A percentile compares a stretch with the other conserved stretches of the same genome.
Conservation (phyloP, 2,888 invertebrate genomes). For the Protodeltote pygarga region DNA sequence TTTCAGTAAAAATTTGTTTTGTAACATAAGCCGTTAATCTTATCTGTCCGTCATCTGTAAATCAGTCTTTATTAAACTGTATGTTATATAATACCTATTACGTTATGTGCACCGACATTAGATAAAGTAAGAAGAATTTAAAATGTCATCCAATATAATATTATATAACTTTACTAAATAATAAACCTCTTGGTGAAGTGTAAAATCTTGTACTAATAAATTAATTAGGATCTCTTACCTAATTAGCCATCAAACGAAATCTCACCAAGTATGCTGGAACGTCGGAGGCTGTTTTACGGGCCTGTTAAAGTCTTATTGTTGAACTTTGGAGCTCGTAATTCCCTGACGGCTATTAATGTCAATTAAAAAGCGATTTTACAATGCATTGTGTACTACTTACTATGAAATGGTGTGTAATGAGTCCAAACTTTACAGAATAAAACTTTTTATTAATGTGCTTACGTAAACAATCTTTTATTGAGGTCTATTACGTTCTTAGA, state of each 20-base stretch:
- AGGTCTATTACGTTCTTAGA: too few species aligned
- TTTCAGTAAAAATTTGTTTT: too few species aligned
- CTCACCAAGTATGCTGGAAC: conserved; percentile 54
- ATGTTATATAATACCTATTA: too few species aligned
- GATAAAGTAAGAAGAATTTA: too few species aligned
- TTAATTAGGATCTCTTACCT: conserved; percentile 60
- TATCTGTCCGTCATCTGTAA: too few species aligned
- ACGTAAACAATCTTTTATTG: too few species aligned
- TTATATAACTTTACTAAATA: conserved; percentile 14
- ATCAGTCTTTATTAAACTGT: too few species aligned
- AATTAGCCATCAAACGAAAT: conserved; percentile 64
- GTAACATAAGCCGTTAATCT: too few species aligned
- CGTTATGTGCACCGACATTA: too few species aligned
- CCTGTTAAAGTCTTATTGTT: conserved; percentile 70
- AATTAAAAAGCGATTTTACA: conserved; percentile 44
- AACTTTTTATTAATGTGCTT: neutral
- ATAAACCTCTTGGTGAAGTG: conserved; percentile 49
- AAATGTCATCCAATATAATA: neutral
- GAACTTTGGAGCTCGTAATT: conserved; percentile 66
- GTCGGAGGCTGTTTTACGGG: conserved; percentile 63
- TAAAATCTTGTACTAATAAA: conserved; percentile 54
- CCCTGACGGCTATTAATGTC: conserved; percentile 55
- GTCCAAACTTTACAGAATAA: neutral
- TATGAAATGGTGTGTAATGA: conserved; percentile 14
- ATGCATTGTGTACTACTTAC: conserved; percentile 23